Evolutionary conservation across 1,140 invertebrate species (phyloP), one percentile per base, ranked within the genome.

Genomic region (Phymastichus coffea): DNA sequence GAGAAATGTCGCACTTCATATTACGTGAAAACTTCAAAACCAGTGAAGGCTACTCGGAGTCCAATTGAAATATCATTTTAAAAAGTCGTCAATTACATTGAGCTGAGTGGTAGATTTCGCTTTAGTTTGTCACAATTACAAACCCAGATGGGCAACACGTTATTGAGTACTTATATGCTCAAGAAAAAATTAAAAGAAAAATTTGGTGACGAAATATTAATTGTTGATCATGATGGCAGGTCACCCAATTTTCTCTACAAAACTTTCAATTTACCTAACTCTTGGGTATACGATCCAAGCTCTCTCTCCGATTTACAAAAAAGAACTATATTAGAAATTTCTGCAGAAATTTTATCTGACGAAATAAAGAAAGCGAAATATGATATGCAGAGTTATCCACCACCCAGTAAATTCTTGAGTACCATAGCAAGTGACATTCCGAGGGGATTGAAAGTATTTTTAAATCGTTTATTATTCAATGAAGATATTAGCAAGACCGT

Each of bases 401-500:
- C 66, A 8, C 15, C 58, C 6, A 55, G 60, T 19, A 41, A 55
- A 44, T 65, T 68, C 63, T 26, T 65, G 19, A 43, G 61, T 37
- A 33, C 56, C 17, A 40, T 55, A n/a, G 19, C 55, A 15, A 3
- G 35, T 30, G 53, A 57, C 17, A 35, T 65, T 56, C 63, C 47
- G 10, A 1, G 57, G 44, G 25, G 41, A 12, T 37, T 67, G 37
- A 26, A 37, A 14, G 17, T 26, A 44, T 61, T 67, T 58, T 35
- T 63, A 20, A 4, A 63, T 40, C 9, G 40, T 22, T 33, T 63
- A 20, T 57, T 67, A 19, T 26, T 46, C 9, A 58, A 59, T 49
- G 22, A 28, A n/a, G n/a, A n/a, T 44, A 63, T 65, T 53, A 28
- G 33, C 3, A 33, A 23, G 22, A 28, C 22, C 10, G 12, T 41